Evolutionary conservation across 1,140 invertebrate species (phyloP), one percentile per base, ranked within the genome.

Genomic region (Bombus balteatus): DNA sequence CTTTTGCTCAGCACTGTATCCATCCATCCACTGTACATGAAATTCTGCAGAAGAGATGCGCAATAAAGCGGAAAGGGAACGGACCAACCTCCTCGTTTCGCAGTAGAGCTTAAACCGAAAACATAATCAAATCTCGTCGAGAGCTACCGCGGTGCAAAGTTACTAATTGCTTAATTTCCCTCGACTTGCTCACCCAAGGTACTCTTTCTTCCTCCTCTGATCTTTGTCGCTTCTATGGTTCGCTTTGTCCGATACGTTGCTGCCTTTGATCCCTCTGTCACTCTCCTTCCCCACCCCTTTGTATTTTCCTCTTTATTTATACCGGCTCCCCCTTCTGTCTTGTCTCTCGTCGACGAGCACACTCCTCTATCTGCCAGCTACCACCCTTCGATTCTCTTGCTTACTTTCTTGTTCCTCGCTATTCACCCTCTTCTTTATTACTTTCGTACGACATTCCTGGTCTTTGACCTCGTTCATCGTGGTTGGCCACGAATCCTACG

Each of bases 81-180:
- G 28, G 28, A 5, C 22, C 0, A 34, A 22, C 32, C 47, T 34
- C 37, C 25, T 3, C 74, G 37, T 62, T 76, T 32, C 37, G n/a
- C 34, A 47, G 92, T 86, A 91, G 91, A 92, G 94, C 91, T 94
- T 94, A 94, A 94, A 94, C 93, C 94, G 92, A 95, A 95, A 95
- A 95, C 94, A 95, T 95, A 95, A 95, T 95, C 94, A 95, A 95
- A 95, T 95, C 94, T 94, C 91, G 92, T 91, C 93, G 92, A 93
- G 92, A 94, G 92, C 92, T 93, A 90, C 93, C 92, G 93, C 91
- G 94, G 94, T 94, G 93, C 93, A 93, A 94, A 95, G 92, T 95
- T 95, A 95, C 94, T 95, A 95, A 95, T 95, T 95, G 94, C 94
- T 95, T 95, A 95, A 95, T 95, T 95, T 95, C 92, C 93, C 92